These are phyloP conservation scores for Cotesia typhae DNA, from an alignment of 1,140 invertebrate genomes.

Conservation along the genomic window DNA sequence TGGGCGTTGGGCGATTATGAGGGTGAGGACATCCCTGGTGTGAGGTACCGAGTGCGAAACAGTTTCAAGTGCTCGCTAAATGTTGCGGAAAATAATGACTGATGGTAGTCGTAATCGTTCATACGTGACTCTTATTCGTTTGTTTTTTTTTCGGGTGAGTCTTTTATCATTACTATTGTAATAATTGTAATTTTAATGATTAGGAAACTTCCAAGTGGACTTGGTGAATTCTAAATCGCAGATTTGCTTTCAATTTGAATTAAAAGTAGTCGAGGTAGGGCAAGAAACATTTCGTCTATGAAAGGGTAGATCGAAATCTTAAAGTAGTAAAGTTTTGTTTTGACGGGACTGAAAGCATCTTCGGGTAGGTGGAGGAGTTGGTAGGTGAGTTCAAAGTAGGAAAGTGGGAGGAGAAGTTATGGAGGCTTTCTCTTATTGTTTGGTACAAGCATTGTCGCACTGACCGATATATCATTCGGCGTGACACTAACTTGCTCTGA, in stretches of 20 bases:
- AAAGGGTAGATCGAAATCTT: no score
- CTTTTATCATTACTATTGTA: neutral
- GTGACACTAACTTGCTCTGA: slow-evolving; percentile 54
- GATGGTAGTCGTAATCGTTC: slow-evolving; percentile 51
- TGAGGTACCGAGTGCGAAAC: slow-evolving; percentile 57
- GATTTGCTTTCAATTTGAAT: no score
- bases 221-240: no score
- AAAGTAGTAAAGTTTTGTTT: no score
- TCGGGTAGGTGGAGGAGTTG: neutral
- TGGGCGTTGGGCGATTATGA: slow-evolving; percentile 44
- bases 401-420: neutral
- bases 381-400: neutral
- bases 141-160: slow-evolving; percentile 16
- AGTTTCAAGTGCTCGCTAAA: slow-evolving; percentile 65
- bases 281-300: no score
- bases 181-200: neutral
- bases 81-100: slow-evolving; percentile 67
- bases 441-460: slow-evolving; percentile 51
- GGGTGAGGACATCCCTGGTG: slow-evolving; percentile 45
- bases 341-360: neutral
- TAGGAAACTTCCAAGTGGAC: no score
- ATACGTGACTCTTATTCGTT: slow-evolving; percentile 16
- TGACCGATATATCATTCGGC: slow-evolving; percentile 51
- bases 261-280: no score
- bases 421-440: slow-evolving; percentile 26